These are phyloP conservation scores for Philopedon plagiatum DNA, from an alignment of 2,888 invertebrate species.

Conservation along the genomic window DNA sequence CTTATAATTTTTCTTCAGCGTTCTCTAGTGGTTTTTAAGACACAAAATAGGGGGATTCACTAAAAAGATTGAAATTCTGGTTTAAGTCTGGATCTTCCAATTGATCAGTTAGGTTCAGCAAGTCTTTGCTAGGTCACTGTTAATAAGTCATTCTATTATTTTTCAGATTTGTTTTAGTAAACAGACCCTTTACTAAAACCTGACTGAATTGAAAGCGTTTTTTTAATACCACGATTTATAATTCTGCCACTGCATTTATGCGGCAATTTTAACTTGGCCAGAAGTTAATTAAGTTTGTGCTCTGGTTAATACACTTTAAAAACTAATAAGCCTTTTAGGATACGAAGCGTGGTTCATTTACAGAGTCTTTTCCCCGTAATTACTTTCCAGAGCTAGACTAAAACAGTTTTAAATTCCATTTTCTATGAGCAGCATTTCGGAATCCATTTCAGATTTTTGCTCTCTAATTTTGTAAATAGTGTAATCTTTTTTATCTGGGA, in stretches of 20 bases:
- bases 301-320: conserved; percentile 22
- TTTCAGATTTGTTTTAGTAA: too few relatives aligned
- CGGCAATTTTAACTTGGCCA: conserved; percentile 19
- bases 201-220: neutral
- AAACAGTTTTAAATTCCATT: neutral
- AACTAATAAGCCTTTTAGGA: conserved; percentile 29
- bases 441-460: neutral
- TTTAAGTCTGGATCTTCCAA: too few relatives aligned
- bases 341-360: conserved; percentile 15
- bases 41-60: too few relatives aligned
- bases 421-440: neutral
- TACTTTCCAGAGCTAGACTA: neutral
- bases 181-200: too few relatives aligned
- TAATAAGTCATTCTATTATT: too few relatives aligned
- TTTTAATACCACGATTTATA: neutral
- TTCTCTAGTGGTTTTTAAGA: too few relatives aligned
- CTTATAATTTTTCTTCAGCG: too few relatives aligned
- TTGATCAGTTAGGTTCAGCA: too few relatives aligned
- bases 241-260: conserved; percentile 13
- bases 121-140: too few relatives aligned
- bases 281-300: conserved; percentile 32
- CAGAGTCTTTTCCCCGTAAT: conserved; percentile 2
- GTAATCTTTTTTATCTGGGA: too few relatives aligned
- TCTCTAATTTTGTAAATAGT: neutral
- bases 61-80: too few relatives aligned